A percentile compares a stretch with the other conserved stretches of the same genome.
phyloP scores from a whole-genome alignment of 2,113 vertebrate genomes.

The Oryzias melastigma region DNA sequence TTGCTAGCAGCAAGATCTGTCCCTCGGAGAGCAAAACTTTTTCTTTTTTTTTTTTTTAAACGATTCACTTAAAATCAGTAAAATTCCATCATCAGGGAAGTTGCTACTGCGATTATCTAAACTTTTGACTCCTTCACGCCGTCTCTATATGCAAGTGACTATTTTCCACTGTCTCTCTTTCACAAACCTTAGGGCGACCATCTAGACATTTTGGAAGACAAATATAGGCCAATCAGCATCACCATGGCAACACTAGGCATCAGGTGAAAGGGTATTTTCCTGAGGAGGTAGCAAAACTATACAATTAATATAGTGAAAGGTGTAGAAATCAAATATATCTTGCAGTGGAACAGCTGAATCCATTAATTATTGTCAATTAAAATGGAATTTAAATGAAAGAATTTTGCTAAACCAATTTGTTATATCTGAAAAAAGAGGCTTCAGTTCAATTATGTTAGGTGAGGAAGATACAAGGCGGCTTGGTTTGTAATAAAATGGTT shows the following conservation, averaged over 20 bases:
- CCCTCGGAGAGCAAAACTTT: slow-evolving; percentile 52
- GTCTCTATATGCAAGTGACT: slow-evolving; percentile 21
- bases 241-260: slow-evolving; percentile 69
- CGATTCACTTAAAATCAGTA: too few species aligned
- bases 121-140: neutral
- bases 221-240: slow-evolving; percentile 64
- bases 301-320: slow-evolving; percentile 29
- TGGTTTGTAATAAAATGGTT: neutral
- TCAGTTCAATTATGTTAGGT: neutral
- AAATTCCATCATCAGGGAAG: too few species aligned
- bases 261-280: slow-evolving; percentile 60
- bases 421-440: slow-evolving; percentile 1
- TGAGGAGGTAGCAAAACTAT: slow-evolving; percentile 27
- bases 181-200: slow-evolving; percentile 12
- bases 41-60: too few species aligned
- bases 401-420: slow-evolving; percentile 15
- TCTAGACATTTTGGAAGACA: slow-evolving; percentile 54
- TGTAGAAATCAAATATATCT: slow-evolving; percentile 29
- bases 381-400: slow-evolving; percentile 22
- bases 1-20: slow-evolving; percentile 61
- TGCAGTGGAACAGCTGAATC: slow-evolving; percentile 27
- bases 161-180: slow-evolving; percentile 23
- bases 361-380: slow-evolving; percentile 33
- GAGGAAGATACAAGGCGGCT: neutral
- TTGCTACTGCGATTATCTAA: too few species aligned